Evolutionary conservation across 2,888 invertebrate species (phyloP).

Genomic region (Polymixis lichenea): DNA sequence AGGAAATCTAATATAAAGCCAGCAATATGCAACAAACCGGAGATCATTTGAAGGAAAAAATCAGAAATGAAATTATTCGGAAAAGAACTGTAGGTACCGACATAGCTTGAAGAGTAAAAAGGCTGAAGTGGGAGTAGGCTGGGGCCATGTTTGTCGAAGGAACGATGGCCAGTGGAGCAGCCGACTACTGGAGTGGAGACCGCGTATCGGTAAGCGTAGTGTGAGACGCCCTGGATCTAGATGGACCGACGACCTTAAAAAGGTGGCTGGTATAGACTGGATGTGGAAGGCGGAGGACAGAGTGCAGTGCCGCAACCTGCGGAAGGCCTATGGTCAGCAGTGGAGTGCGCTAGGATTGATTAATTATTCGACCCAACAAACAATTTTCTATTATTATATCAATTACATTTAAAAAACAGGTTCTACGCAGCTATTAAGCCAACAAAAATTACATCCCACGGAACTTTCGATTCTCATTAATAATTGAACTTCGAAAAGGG

Average conservation of each 20-base stretch:
- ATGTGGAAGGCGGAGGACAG: neutral
- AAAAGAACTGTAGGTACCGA: neutral
- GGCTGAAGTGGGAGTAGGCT: neutral
- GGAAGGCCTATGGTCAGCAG: neutral
- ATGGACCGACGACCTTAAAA: neutral
- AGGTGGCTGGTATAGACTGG: neutral
- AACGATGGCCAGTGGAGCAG: neutral
- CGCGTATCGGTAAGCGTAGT: neutral
- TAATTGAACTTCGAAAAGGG: constrained; percentile 17
- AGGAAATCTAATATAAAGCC: constrained; percentile 10
- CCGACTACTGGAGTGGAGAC: too few relatives aligned
- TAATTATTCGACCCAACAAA: neutral
- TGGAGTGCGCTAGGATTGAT: neutral
- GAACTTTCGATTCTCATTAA: constrained; percentile 7
- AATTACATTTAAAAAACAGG: neutral
- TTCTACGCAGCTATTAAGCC: neutral
- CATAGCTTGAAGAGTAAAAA: neutral
- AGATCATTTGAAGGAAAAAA: neutral
- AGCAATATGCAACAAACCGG: neutral
- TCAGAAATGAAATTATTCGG: neutral
- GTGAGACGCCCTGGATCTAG: neutral
- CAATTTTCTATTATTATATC: neutral
- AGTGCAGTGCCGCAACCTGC: neutral
- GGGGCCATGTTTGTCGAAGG: neutral
- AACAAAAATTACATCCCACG: neutral